These are phyloP conservation scores for Pungitius pungitius DNA, from an alignment of 2,113 vertebrate genomes.

Conservation along the genomic window DNA sequence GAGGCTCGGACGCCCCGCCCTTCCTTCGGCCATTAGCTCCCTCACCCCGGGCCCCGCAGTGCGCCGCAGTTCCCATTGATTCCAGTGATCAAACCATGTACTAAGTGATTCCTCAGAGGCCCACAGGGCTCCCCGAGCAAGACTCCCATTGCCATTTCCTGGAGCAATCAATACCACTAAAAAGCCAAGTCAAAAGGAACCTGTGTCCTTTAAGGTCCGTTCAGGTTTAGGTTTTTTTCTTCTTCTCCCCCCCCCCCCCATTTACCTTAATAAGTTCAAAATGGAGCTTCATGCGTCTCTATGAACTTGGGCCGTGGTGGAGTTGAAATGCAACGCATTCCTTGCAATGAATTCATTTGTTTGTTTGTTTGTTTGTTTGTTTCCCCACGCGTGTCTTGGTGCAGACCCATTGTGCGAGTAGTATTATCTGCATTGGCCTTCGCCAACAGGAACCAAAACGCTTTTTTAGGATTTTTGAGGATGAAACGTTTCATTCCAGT, in stretches of 20 bases:
- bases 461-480: background rate
- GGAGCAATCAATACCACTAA: conserved; percentile 85
- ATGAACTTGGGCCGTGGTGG: background rate
- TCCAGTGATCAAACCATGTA: conserved; percentile 76
- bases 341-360: background rate
- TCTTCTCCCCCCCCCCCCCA: background rate
- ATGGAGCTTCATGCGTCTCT: conserved; percentile 3
- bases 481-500: background rate
- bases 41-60: conserved; percentile 70
- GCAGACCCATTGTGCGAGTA: too few species aligned
- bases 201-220: conserved; percentile 49
- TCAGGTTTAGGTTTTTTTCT: background rate
- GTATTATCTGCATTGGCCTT: background rate
- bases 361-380: background rate
- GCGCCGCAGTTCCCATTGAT: conserved; percentile 78
- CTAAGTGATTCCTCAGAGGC: conserved; percentile 86
- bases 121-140: conserved; percentile 86
- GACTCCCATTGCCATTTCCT: conserved; percentile 84
- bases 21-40: conserved; percentile 75
- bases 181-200: conserved; percentile 68
- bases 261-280: conserved; percentile 43
- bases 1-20: conserved; percentile 71
- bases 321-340: background rate
- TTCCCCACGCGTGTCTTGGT: too few species aligned
- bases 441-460: background rate